These are phyloP conservation scores for Thalpophila matura DNA, from an alignment of 2,888 invertebrate species.

Conservation along the genomic window DNA sequence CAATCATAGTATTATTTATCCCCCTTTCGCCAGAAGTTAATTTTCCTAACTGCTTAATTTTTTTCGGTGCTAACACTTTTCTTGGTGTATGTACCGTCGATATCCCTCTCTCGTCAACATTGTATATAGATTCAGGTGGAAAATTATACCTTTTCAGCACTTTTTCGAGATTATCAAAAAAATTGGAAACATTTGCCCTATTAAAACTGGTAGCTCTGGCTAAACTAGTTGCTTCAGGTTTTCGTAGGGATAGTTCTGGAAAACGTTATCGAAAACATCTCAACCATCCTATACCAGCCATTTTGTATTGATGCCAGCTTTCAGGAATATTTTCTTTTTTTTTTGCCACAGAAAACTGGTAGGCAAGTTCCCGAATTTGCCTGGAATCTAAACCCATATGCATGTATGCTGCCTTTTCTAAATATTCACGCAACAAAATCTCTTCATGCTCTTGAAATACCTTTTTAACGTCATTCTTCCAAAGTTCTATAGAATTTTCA, in stretches of 20 bases:
- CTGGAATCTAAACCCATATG: too few relatives aligned
- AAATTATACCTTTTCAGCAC: too few relatives aligned
- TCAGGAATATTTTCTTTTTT: background rate
- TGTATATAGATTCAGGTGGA: too few relatives aligned
- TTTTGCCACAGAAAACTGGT: background rate
- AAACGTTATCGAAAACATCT: background rate
- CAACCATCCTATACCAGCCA: background rate
- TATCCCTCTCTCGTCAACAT: slow-evolving; percentile 42
- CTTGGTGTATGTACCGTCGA: slow-evolving; percentile 48
- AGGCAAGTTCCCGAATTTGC: background rate
- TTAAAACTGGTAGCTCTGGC: background rate
- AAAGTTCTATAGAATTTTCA: too few relatives aligned
- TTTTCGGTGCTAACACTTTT: slow-evolving; percentile 45
- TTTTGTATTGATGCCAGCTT: background rate
- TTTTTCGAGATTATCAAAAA: background rate
- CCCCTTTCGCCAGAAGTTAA: background rate
- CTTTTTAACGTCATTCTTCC: too few relatives aligned
- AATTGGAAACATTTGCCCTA: background rate
- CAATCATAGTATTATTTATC: background rate
- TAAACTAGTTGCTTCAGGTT: too few relatives aligned
- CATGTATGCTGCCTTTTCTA: too few relatives aligned
- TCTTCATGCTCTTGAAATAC: too few relatives aligned
- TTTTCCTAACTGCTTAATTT: slow-evolving; percentile 36
- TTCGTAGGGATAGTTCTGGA: background rate
- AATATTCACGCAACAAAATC: too few relatives aligned